These are phyloP conservation scores for Elymnias hypermnestra DNA, from an alignment of 1,140 invertebrate species.

Conservation along the genomic window DNA sequence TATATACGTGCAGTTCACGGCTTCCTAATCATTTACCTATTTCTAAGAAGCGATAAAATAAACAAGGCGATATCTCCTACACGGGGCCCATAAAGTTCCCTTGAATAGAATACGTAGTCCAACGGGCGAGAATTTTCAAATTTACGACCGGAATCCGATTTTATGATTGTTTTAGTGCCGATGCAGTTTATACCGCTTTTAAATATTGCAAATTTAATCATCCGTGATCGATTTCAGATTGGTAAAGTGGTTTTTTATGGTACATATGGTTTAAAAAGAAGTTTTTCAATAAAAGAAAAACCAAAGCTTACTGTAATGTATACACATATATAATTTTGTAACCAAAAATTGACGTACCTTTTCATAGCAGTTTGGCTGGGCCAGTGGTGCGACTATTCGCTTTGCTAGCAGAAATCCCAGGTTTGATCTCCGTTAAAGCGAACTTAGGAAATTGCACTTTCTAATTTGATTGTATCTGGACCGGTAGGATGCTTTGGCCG, in stretches of 20 bases:
- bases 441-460: too few species aligned
- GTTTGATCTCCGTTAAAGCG: too few species aligned
- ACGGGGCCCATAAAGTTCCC: constrained; percentile 27
- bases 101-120: constrained; percentile 26
- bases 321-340: too few species aligned
- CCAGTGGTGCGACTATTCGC: too few species aligned
- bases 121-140: constrained; percentile 33
- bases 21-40: constrained; percentile 13
- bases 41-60: constrained; percentile 25
- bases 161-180: constrained; percentile 38
- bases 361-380: too few species aligned
- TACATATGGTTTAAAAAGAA: too few species aligned
- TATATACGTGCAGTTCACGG: neutral
- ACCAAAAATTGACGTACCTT: too few species aligned
- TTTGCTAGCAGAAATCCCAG: too few species aligned
- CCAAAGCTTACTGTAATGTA: too few species aligned
- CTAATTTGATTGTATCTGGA: too few species aligned
- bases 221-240: constrained; percentile 17
- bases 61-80: constrained; percentile 24
- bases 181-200: constrained; percentile 32
- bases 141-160: constrained; percentile 35
- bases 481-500: too few species aligned
- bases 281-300: too few species aligned
- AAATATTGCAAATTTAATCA: constrained; percentile 37
- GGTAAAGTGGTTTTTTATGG: constrained; percentile 5